Conservation (phyloP, 2,888 invertebrate species). For the Galeopsomyia nigrocyanea region DNA sequence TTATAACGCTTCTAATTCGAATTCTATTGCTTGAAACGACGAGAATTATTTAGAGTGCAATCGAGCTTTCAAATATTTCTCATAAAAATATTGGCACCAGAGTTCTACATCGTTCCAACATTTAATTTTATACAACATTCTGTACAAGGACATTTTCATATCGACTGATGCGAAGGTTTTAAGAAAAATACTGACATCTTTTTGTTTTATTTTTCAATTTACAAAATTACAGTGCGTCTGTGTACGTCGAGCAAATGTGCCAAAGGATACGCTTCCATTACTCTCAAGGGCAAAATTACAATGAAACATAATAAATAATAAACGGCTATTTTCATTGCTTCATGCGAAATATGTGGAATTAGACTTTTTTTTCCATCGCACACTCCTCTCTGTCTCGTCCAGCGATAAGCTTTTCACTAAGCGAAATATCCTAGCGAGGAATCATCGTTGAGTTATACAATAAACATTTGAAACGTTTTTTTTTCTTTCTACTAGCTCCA, state of each 20-base stretch:
- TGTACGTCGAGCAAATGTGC: slow-evolving; percentile 26
- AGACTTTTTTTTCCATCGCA: slow-evolving; percentile 21
- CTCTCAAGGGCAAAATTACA: slow-evolving; percentile 27
- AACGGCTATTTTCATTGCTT: slow-evolving; percentile 30
- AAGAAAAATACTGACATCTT: slow-evolving; percentile 46
- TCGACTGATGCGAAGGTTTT: slow-evolving; percentile 35
- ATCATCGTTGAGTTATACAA: slow-evolving; percentile 55
- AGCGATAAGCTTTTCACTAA: slow-evolving; percentile 48
- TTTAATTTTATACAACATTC: slow-evolving; percentile 33
- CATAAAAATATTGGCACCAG: slow-evolving; percentile 42
- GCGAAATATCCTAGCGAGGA: slow-evolving; percentile 54
- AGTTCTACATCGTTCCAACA: slow-evolving; percentile 28
- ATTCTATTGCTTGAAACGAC: neutral
- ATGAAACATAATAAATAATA: slow-evolving; percentile 40
- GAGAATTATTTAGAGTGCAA: neutral
- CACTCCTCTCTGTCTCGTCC: slow-evolving; percentile 45
- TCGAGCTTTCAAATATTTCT: neutral
- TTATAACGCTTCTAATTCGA: neutral
- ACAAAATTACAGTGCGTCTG: too few relatives aligned
- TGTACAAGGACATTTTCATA: slow-evolving; percentile 27
- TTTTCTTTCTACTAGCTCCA: slow-evolving; percentile 63
- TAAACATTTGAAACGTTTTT: slow-evolving; percentile 53
- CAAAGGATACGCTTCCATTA: slow-evolving; percentile 44
- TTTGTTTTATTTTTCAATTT: slow-evolving; percentile 38
- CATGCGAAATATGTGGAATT: slow-evolving; percentile 32